Evolutionary conservation across 23 tunicate species (phyloP).

Genomic region (Oikopleura vanhoeffeni): DNA sequence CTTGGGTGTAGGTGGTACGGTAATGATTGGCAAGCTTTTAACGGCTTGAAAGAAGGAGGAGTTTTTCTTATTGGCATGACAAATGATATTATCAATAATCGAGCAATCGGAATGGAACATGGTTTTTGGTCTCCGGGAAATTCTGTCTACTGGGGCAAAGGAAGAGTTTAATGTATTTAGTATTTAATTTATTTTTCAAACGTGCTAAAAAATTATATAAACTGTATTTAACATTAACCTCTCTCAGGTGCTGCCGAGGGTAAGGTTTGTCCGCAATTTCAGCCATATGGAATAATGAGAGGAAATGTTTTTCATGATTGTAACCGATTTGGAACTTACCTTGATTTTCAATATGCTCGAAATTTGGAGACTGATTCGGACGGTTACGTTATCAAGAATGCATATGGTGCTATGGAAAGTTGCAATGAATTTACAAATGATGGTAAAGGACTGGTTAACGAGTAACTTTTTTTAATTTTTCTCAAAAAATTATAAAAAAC

Average conservation of each 20-base stretch:
- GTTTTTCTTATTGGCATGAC: not conserved
- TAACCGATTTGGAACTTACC: not conserved
- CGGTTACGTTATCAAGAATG: not conserved
- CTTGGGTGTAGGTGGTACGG: not conserved
- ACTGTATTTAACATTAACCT: too few species aligned
- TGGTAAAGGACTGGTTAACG: too few species aligned
- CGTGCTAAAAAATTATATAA: too few species aligned
- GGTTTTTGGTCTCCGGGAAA: slow-evolving; percentile 11
- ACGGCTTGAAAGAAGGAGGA: slow-evolving; percentile 10
- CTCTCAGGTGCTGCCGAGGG: not conserved
- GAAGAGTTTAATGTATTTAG: too few species aligned
- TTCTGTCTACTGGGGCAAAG: too few species aligned
- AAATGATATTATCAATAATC: not conserved
- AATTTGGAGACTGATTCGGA: not conserved
- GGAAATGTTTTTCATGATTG: not conserved
- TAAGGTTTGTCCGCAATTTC: not conserved
- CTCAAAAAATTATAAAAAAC: too few species aligned
- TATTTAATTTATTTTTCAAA: too few species aligned
- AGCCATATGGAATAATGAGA: not conserved
- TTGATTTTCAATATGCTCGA: not conserved
- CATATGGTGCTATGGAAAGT: not conserved
- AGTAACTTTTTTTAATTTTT: too few species aligned
- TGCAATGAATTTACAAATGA: not conserved
- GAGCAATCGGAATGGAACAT: not conserved
- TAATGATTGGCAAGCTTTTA: not conserved